These are phyloP conservation scores for Setophaga kirtlandii DNA, from an alignment of 2,113 vertebrate genomes.

Conservation along the genomic window DNA sequence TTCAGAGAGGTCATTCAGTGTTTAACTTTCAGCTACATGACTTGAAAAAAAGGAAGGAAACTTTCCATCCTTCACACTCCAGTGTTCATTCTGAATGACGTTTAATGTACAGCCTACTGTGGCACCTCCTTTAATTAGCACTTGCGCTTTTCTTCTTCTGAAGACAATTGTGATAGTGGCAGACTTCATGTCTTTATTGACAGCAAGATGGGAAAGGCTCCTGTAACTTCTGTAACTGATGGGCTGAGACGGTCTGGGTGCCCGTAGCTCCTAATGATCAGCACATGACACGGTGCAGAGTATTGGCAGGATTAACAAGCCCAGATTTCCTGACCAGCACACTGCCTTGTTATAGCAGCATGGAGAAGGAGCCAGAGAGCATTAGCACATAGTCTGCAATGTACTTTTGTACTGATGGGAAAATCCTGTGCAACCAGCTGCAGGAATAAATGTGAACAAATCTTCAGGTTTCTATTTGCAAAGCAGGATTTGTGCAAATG, in stretches of 20 bases:
- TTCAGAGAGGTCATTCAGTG: background rate
- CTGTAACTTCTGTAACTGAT: background rate
- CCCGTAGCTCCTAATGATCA: background rate
- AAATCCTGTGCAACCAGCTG: background rate
- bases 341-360: background rate
- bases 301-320: constrained; percentile 1
- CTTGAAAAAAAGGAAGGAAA: constrained; percentile 6
- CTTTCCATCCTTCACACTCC: constrained; percentile 30
- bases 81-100: background rate
- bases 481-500: background rate
- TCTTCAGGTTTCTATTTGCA: background rate
- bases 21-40: background rate
- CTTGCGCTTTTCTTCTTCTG: background rate
- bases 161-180: background rate
- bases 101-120: background rate
- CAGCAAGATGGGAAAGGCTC: background rate
- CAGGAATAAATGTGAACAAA: background rate
- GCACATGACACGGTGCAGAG: background rate
- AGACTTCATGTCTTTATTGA: constrained; percentile 20
- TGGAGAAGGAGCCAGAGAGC: background rate
- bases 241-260: constrained; percentile 13
- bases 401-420: background rate
- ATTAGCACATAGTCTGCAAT: background rate
- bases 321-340: background rate
- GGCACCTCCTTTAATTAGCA: constrained; percentile 40